phyloP scores from a whole-genome alignment of 2,113 vertebrate genomes.

The Oxygymnocypris stewartii region DNA sequence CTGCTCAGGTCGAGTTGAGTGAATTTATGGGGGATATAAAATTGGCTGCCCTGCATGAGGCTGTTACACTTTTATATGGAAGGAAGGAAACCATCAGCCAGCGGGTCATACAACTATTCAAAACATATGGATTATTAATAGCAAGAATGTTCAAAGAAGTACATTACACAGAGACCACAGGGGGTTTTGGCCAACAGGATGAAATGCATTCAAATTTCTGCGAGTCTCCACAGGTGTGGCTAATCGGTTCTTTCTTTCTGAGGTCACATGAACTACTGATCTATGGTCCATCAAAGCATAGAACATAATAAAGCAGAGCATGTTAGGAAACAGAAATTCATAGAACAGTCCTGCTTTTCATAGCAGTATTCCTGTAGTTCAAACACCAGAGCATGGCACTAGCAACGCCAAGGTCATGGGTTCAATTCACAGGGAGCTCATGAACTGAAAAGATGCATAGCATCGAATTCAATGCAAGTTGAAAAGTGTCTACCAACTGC shows the following conservation, averaged over 20 bases:
- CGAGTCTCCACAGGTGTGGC: constrained; percentile 6
- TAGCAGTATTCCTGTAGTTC: not conserved
- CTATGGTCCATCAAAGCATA: not conserved
- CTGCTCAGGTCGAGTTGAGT: constrained; percentile 1
- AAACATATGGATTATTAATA: constrained; percentile 47
- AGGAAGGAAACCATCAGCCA: constrained; percentile 29
- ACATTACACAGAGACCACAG: too few relatives aligned
- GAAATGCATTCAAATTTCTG: not conserved
- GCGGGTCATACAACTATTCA: constrained; percentile 21
- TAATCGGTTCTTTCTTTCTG: constrained; percentile 7
- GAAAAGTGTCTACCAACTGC: not conserved
- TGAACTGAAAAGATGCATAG: not conserved
- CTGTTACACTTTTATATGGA: constrained; percentile 33
- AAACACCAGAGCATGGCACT: not conserved
- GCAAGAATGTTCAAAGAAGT: constrained; percentile 29
- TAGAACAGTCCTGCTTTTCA: too few relatives aligned
- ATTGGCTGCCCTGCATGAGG: not conserved
- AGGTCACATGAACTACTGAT: constrained; percentile 10
- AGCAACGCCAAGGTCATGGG: not conserved
- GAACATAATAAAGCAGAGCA: not conserved
- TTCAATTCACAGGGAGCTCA: not conserved
- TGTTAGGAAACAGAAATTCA: not conserved
- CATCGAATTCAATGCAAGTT: not conserved
- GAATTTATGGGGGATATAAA: constrained; percentile 15
- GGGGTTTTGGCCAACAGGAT: not conserved